phyloP scores from a whole-genome alignment of 2,113 vertebrate species.

The Pachyramphus minor region DNA sequence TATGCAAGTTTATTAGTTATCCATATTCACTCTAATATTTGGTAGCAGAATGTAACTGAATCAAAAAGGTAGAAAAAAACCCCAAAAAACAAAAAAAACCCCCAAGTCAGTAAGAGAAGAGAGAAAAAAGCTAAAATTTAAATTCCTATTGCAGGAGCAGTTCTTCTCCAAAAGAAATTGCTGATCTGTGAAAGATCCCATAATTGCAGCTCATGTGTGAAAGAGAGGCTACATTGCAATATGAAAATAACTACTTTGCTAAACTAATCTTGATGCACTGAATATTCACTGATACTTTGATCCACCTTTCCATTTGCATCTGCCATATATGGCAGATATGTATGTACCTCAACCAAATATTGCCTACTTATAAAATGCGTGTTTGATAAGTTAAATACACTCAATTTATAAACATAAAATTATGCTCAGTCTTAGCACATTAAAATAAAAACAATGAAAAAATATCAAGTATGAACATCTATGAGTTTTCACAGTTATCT shows the following conservation, averaged over 20 bases:
- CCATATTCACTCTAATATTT: not conserved
- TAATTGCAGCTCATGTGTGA: not conserved
- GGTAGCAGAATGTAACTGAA: not conserved
- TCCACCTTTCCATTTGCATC: not conserved
- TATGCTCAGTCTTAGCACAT: not conserved
- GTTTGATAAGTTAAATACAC: not conserved
- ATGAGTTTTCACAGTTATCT: not conserved
- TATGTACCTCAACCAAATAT: not conserved
- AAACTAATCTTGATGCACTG: not conserved
- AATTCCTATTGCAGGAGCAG: not conserved
- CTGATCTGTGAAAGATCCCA: rapidly evolving
- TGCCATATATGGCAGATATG: not conserved
- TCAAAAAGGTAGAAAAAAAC: not conserved
- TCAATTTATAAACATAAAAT: not conserved
- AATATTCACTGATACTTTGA: not conserved
- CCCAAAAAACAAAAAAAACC: not conserved
- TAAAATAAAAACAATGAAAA: not conserved
- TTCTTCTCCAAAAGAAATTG: not conserved
- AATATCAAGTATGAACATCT: rapidly evolving
- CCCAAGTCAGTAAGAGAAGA: not conserved
- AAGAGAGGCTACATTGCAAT: not conserved
- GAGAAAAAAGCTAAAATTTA: not conserved
- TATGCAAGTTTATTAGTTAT: not conserved
- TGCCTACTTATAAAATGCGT: not conserved
- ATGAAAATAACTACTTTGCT: not conserved